phyloP scores from a whole-genome alignment of 2,113 vertebrate genomes.

The Elanoides forficatus region DNA sequence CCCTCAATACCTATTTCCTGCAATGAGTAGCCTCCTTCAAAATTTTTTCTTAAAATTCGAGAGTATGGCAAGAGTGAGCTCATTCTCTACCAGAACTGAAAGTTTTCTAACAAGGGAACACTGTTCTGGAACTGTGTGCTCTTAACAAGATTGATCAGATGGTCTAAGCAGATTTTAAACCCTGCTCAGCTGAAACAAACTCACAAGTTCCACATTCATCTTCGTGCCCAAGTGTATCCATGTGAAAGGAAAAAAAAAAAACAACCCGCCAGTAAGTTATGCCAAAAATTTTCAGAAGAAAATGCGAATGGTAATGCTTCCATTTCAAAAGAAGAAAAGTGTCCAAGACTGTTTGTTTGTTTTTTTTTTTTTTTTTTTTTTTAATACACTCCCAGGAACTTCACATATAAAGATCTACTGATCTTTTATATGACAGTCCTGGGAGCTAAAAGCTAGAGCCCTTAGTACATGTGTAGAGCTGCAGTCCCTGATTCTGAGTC shows the following conservation, averaged over 20 bases:
- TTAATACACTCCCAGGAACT: background rate
- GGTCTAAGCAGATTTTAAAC: constrained; percentile 49
- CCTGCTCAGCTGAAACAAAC: constrained; percentile 50
- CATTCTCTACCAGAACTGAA: background rate
- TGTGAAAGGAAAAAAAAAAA: background rate
- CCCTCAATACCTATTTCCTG: background rate
- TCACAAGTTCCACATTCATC: constrained; percentile 42
- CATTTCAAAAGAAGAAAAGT: background rate
- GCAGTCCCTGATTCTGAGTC: background rate
- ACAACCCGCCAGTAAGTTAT: background rate
- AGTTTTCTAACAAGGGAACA: constrained; percentile 26
- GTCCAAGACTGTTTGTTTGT: background rate
- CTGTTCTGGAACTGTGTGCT: constrained; percentile 40
- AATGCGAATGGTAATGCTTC: background rate
- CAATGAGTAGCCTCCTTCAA: background rate
- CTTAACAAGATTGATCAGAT: constrained; percentile 47
- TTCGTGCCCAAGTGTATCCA: constrained; percentile 30
- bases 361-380: background rate
- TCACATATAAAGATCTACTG: background rate
- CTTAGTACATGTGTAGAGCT: rapidly evolving
- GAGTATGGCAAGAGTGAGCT: background rate
- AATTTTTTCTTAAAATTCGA: background rate
- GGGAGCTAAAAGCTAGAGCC: background rate
- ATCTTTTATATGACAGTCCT: background rate
- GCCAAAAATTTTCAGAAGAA: background rate